Percentiles rank a stretch among this genome's conserved stretches.
These are phyloP conservation scores for Drosophila trapezifrons DNA, from an alignment of 1,140 invertebrate species.

Conservation along the genomic window DNA sequence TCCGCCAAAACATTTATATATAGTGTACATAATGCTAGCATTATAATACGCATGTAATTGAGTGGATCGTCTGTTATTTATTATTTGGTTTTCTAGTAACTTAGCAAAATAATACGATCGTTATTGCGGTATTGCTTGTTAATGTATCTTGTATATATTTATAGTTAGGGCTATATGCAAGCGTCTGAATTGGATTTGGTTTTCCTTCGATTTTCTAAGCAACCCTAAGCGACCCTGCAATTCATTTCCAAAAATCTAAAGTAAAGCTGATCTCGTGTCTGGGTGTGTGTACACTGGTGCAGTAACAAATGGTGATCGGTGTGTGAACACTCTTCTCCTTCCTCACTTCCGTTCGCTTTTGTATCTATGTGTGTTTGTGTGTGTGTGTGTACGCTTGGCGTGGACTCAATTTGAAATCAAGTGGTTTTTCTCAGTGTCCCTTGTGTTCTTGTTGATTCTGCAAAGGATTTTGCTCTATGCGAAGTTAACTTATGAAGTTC, in stretches of 20 bases:
- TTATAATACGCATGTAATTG: slow-evolving; percentile 25
- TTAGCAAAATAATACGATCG: slow-evolving; percentile 44
- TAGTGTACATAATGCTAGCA: slow-evolving; percentile 22
- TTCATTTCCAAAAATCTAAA: slow-evolving; percentile 45
- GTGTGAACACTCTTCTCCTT: slow-evolving; percentile 13
- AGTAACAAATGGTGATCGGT: slow-evolving; percentile 31
- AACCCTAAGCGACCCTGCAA: slow-evolving; percentile 47
- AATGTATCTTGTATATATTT: slow-evolving; percentile 31
- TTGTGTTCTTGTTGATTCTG: slow-evolving; percentile 19
- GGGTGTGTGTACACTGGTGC: slow-evolving; percentile 25
- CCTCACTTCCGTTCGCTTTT: slow-evolving; percentile 3
- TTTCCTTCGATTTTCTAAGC: slow-evolving; percentile 27
- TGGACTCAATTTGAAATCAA: slow-evolving; percentile 52
- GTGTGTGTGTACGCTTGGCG: slow-evolving; percentile 42
- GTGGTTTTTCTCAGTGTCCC: slow-evolving; percentile 22
- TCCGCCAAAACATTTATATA: slow-evolving; percentile 46
- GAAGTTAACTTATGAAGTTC: slow-evolving; percentile 46
- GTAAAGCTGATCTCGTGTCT: slow-evolving; percentile 46
- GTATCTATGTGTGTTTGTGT: neutral
- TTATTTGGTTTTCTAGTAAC: slow-evolving; percentile 44
- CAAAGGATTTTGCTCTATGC: slow-evolving; percentile 28
- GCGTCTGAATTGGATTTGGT: slow-evolving; percentile 36
- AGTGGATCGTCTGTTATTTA: slow-evolving; percentile 38
- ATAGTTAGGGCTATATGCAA: slow-evolving; percentile 31
- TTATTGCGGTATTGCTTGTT: slow-evolving; percentile 41